Base-by-base conservation (phyloP, 2,113 vertebrate species). In the Madoqua kirkii region DNA sequence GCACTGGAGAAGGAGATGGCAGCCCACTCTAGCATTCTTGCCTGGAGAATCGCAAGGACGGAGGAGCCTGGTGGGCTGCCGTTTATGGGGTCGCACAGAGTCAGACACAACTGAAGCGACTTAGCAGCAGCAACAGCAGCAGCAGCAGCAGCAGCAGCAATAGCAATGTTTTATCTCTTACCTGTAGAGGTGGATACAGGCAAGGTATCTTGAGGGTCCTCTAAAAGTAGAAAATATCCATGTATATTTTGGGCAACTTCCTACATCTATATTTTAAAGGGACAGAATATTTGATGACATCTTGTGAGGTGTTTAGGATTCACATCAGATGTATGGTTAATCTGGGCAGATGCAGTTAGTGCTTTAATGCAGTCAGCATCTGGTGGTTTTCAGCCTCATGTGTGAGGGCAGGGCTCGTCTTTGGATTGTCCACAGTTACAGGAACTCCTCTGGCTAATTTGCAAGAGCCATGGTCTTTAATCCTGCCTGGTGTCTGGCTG, bases 361-460 rank as follows among this genome's bases (percentile, higher is more conserved):
- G 43, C 62, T 90, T 85, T 12, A 88, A 85, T 40, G 40, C 9
- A 11, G 1, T 86, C 17, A 19, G 36, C 88, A 82, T 9, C 33
- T 19, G 13, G 57, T 94, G 16, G 9, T 29, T 45, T 92, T 92
- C n/a, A 64, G 74, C 33, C 91, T 67, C 83, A 21, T 21, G 45
- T 81, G 6, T 95, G 88, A 74, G 79, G 79, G 45, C 86, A 78
- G 86, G 78, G 86, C 78, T 93, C 89, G 52, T 78, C 71, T 78
- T 79, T 62, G 67, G 87, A 78, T 83, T 84, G 86, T 43, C 82
- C 78, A 48, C 33, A 82, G 92, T 97, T 96, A 93, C 87, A 89
- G 97, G 95, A 98, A 98, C 92, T 96, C 60, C 27, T 74, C 83
- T 89, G 91, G 85, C 85, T 95, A 76, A 59, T 94, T 97, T 89